phyloP scores from a whole-genome alignment of 2,797 vertebrate species.

The Hylomyscus alleni region DNA sequence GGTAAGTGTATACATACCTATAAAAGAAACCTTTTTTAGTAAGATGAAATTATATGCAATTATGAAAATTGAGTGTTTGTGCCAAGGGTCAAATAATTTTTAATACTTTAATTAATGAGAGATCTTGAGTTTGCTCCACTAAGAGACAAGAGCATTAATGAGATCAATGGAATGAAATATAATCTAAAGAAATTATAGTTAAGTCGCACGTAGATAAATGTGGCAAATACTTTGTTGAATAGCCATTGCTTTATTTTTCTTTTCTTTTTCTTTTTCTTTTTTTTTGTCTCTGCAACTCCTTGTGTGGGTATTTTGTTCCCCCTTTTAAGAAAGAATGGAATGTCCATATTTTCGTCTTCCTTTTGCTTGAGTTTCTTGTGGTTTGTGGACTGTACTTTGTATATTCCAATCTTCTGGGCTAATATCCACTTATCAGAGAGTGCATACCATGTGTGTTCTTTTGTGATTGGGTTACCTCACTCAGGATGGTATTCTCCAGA shows the following conservation, averaged over 20 bases:
- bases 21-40: background rate
- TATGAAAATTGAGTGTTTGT: background rate
- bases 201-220: slow-evolving; percentile 2
- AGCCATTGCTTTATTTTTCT: background rate
- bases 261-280: too few relatives aligned
- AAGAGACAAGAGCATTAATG: background rate
- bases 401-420: too few relatives aligned
- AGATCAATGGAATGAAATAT: background rate
- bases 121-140: background rate
- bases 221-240: background rate
- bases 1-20: background rate
- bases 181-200: slow-evolving; percentile 7
- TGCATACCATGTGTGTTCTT: too few relatives aligned
- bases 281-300: too few relatives aligned
- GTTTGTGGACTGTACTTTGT: too few relatives aligned
- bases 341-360: too few relatives aligned
- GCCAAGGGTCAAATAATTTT: background rate
- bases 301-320: too few relatives aligned
- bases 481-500: too few relatives aligned
- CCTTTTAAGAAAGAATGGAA: too few relatives aligned
- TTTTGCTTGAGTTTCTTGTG: too few relatives aligned
- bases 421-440: too few relatives aligned
- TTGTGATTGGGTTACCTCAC: too few relatives aligned
- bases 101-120: slow-evolving; percentile 50
- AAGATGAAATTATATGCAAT: background rate